Conservation (phyloP, 2,888 invertebrate species). For the Patella ulyssiponensis region DNA sequence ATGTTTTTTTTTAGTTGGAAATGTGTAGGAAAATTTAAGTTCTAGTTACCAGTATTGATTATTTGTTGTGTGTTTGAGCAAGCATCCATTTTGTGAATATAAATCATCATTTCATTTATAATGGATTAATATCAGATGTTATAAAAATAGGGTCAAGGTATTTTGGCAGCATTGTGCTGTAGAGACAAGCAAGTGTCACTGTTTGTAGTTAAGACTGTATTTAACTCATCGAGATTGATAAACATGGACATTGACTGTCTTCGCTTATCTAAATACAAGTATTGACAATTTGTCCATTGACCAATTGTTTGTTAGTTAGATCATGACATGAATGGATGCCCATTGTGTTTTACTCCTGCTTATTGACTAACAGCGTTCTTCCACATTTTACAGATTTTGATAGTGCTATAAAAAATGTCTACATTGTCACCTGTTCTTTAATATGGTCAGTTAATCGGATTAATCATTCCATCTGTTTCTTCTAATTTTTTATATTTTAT, state of each 20-base stretch:
- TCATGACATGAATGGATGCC: background rate
- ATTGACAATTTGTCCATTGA: constrained; percentile 9
- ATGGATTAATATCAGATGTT: too few species aligned
- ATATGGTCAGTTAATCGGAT: background rate
- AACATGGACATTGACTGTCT: constrained; percentile 4
- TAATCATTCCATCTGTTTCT: too few species aligned
- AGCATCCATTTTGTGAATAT: too few species aligned
- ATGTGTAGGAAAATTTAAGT: too few species aligned
- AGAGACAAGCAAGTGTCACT: background rate
- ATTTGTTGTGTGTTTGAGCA: too few species aligned
- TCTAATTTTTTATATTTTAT: too few species aligned
- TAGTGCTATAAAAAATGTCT: constrained; percentile 1
- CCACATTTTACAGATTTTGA: background rate
- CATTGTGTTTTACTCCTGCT: background rate
- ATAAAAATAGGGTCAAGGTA: too few species aligned
- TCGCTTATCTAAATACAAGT: background rate
- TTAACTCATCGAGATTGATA: constrained; percentile 2
- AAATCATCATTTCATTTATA: too few species aligned
- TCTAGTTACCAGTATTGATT: too few species aligned
- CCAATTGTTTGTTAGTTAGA: background rate
- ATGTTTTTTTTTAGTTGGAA: too few species aligned
- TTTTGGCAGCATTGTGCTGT: too few species aligned
- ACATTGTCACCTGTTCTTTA: background rate
- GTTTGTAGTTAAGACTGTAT: constrained; percentile 7
- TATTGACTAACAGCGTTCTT: background rate